Conservation (phyloP, 2,888 invertebrate species). For the Hecatera dysodea region DNA sequence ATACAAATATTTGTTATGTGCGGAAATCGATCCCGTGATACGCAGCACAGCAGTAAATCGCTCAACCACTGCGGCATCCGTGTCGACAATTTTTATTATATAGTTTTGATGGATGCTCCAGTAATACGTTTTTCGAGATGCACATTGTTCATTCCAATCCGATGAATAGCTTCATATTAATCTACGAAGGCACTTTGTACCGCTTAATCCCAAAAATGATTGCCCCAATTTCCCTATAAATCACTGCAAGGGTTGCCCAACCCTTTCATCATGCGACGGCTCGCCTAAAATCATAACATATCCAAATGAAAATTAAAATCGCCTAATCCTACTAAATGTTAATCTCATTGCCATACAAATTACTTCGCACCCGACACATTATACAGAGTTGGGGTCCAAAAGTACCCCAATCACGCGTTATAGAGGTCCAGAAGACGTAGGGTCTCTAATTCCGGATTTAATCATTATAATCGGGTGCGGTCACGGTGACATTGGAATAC, state of each 20-base stretch:
- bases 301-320: conserved; percentile 66
- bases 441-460: conserved; percentile 74
- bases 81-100: too few species aligned
- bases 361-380: conserved; percentile 67
- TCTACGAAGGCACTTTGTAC: conserved; percentile 30
- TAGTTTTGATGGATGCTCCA: not conserved
- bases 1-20: too few species aligned
- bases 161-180: conserved; percentile 46
- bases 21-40: too few species aligned
- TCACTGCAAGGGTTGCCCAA: conserved; percentile 42
- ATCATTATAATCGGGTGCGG: conserved; percentile 74
- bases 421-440: conserved; percentile 67
- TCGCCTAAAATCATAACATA: conserved; percentile 56
- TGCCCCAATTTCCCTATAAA: conserved; percentile 51
- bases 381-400: conserved; percentile 59
- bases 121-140: conserved; percentile 3
- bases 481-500: conserved; percentile 64
- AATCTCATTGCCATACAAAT: conserved; percentile 68
- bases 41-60: too few species aligned
- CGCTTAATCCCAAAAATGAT: conserved; percentile 40
- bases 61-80: too few species aligned
- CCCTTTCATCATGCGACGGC: conserved; percentile 48
- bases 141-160: conserved; percentile 15
- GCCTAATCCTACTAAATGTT: conserved; percentile 66
- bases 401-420: conserved; percentile 71